A percentile compares a stretch with the other conserved stretches of the same genome.
Conservation (phyloP, 2,113 vertebrate genomes). For the Sula dactylatra region DNA sequence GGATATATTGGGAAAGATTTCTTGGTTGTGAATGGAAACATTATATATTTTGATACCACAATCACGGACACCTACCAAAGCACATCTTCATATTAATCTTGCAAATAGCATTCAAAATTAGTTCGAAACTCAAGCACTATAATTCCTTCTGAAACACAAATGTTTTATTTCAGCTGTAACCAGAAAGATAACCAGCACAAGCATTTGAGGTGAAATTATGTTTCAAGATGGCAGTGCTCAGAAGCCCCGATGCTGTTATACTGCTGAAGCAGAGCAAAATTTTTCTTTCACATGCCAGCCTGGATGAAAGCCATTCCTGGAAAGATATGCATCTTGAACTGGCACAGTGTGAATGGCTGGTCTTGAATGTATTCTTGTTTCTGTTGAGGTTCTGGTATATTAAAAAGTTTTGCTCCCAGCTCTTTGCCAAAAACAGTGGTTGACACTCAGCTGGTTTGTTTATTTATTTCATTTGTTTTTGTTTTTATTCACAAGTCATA, state of each 20-base stretch:
- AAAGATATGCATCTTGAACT: background rate
- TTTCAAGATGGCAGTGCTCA: background rate
- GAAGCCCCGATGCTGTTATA: background rate
- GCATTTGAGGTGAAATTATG: background rate
- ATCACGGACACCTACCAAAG: background rate
- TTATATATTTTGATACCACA: background rate
- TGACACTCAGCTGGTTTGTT: background rate
- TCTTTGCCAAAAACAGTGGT: background rate
- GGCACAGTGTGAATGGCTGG: background rate
- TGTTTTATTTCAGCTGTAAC: background rate
- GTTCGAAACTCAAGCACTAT: background rate
- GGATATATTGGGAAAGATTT: background rate
- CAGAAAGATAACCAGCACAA: background rate
- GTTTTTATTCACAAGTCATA: background rate
- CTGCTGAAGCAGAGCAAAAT: background rate
- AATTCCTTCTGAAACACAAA: background rate
- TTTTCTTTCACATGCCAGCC: background rate
- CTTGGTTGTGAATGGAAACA: background rate
- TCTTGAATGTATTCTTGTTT: background rate
- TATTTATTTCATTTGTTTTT: background rate
- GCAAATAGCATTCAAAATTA: background rate
- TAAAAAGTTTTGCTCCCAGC: background rate
- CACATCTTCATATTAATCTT: background rate
- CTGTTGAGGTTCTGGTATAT: background rate
- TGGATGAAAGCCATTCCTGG: background rate